phyloP scores from a whole-genome alignment of 1,140 invertebrate species.

The Bombus impatiens region DNA sequence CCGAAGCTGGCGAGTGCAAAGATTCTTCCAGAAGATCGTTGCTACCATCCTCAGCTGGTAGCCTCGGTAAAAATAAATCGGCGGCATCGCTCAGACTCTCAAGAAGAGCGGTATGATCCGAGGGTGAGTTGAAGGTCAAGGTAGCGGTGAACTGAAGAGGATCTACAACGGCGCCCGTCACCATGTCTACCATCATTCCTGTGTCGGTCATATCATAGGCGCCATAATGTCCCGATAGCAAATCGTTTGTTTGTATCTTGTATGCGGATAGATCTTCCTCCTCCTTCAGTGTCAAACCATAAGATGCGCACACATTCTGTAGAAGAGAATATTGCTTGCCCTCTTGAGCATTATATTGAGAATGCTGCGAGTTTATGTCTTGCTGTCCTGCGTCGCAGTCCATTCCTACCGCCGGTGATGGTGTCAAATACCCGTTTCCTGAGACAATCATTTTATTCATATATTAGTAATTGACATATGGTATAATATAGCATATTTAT shows the following conservation, averaged over 20 bases:
- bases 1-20: constrained; percentile 79
- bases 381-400: constrained; percentile 89
- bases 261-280: constrained; percentile 89
- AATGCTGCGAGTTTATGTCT: constrained; percentile 78
- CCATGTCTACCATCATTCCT: constrained; percentile 91
- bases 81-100: constrained; percentile 89
- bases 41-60: constrained; percentile 84
- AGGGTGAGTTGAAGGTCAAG: constrained; percentile 88
- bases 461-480: background rate
- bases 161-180: constrained; percentile 88
- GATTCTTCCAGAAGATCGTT: constrained; percentile 85
- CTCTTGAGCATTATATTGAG: constrained; percentile 81
- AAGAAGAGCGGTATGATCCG: constrained; percentile 87
- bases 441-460: constrained; percentile 19
- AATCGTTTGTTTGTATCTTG: constrained; percentile 86
- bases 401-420: constrained; percentile 86
- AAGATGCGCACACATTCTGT: constrained; percentile 88
- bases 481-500: no score
- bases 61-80: constrained; percentile 88
- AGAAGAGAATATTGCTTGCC: constrained; percentile 90
- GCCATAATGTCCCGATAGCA: constrained; percentile 85
- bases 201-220: constrained; percentile 88
- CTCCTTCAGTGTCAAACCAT: constrained; percentile 89
- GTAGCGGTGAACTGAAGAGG: constrained; percentile 91
- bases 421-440: constrained; percentile 84